Conservation (phyloP, 1,140 invertebrate genomes). For the Laupala kohalensis region DNA sequence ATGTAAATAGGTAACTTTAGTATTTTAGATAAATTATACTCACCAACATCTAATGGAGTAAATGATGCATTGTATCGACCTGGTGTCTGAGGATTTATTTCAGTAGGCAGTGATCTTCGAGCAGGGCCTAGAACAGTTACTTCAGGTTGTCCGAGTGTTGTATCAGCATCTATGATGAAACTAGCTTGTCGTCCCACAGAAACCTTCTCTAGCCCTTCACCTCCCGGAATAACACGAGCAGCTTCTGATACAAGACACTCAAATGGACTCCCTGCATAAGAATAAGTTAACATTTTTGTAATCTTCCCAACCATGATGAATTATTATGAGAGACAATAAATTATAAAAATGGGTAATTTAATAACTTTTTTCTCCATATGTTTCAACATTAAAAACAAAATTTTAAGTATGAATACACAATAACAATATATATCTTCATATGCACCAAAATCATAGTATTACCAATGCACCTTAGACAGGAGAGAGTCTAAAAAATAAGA, state of each 20-base stretch:
- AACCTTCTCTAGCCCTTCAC: slow-evolving; percentile 82
- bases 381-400: too few relatives aligned
- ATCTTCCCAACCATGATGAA: too few relatives aligned
- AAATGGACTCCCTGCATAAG: slow-evolving; percentile 45
- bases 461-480: too few relatives aligned
- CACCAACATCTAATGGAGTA: slow-evolving; percentile 76
- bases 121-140: slow-evolving; percentile 68
- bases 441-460: too few relatives aligned
- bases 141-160: slow-evolving; percentile 52
- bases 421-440: too few relatives aligned
- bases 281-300: too few relatives aligned
- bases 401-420: too few relatives aligned
- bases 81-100: slow-evolving; percentile 8
- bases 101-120: slow-evolving; percentile 28
- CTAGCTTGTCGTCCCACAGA: slow-evolving; percentile 69
- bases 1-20: too few relatives aligned
- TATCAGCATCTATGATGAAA: slow-evolving; percentile 68
- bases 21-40: slow-evolving; percentile 24
- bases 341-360: too few relatives aligned
- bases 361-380: too few relatives aligned
- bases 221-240: slow-evolving; percentile 54
- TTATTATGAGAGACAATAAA: too few relatives aligned
- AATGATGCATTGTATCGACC: slow-evolving; percentile 55
- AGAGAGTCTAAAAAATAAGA: too few relatives aligned
- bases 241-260: slow-evolving; percentile 57